A percentile compares a stretch with the other conserved stretches of the same genome.
phyloP scores from a whole-genome alignment of 2,888 invertebrate species.

The Azorinus chamasolen region DNA sequence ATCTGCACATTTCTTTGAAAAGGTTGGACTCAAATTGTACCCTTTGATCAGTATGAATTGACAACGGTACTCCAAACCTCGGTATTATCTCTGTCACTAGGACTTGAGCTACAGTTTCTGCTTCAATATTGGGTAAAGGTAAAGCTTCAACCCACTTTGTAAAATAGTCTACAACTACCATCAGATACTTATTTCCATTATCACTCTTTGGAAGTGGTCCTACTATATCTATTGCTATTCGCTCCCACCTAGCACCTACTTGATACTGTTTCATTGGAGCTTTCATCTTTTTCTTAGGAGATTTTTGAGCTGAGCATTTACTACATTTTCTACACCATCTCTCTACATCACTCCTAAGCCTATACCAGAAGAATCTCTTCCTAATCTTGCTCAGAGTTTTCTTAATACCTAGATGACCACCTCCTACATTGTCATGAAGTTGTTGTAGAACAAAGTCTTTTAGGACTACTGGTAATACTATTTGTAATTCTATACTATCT shows the following conservation, averaged over 20 bases:
- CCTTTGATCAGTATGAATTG: constrained; percentile 61
- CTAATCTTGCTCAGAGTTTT: too few species aligned
- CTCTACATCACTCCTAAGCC: too few species aligned
- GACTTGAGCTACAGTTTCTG: constrained; percentile 44
- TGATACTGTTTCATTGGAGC: constrained; percentile 9
- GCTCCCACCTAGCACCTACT: constrained; percentile 27
- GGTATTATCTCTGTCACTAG: constrained; percentile 44
- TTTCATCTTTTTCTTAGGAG: not conserved
- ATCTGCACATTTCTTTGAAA: constrained; percentile 50
- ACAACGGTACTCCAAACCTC: constrained; percentile 49
- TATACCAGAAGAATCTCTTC: too few species aligned
- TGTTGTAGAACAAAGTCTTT: constrained; percentile 2
- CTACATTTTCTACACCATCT: too few species aligned
- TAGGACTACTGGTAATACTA: too few species aligned
- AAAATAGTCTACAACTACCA: constrained; percentile 59
- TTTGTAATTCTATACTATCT: too few species aligned
- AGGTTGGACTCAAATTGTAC: constrained; percentile 48
- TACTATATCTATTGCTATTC: too few species aligned
- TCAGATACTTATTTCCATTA: constrained; percentile 41
- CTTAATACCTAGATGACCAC: constrained; percentile 39
- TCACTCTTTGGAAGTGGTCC: constrained; percentile 29
- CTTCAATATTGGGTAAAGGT: constrained; percentile 54
- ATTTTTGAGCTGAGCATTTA: not conserved
- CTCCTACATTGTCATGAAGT: constrained; percentile 7
- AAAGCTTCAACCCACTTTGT: constrained; percentile 50